Conservation (phyloP, 2,888 invertebrate species). For the Hirtodrosophila cameraria region DNA sequence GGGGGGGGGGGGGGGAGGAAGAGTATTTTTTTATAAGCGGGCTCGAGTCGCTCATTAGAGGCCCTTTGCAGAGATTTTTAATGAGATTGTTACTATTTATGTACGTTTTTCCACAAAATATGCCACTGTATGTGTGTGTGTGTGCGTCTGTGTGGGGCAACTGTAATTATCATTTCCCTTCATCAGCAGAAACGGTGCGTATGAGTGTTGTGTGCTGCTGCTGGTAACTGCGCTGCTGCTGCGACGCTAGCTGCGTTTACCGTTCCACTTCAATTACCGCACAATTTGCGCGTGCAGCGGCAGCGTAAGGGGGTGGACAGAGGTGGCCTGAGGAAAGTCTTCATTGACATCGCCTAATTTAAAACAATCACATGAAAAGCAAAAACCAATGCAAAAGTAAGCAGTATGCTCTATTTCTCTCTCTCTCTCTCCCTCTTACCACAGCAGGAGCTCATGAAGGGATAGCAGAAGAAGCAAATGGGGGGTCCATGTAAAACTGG, state of each 20-base stretch:
- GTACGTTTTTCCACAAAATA: constrained; percentile 80
- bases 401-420: neutral
- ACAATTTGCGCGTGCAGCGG: constrained; percentile 35
- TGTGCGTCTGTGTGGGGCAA: constrained; percentile 13
- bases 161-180: constrained; percentile 80
- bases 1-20: neutral
- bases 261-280: constrained; percentile 61
- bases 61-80: constrained; percentile 67
- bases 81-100: constrained; percentile 82
- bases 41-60: constrained; percentile 57
- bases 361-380: constrained; percentile 65
- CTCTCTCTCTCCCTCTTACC: no score
- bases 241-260: constrained; percentile 40
- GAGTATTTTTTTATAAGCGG: constrained; percentile 21
- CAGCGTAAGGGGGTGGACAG: neutral
- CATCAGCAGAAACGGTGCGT: constrained; percentile 65
- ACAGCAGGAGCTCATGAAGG: neutral
- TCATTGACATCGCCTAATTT: constrained; percentile 62
- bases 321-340: constrained; percentile 5
- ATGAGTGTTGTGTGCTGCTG: constrained; percentile 62
- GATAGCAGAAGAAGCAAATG: constrained; percentile 10
- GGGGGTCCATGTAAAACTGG: constrained; percentile 42
- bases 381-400: constrained; percentile 15
- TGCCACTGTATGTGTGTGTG: constrained; percentile 7
- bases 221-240: constrained; percentile 25